Evolutionary conservation across 2,888 invertebrate species (phyloP), one percentile per base, ranked within the genome.

Genomic region (Podabrus alpinus): DNA sequence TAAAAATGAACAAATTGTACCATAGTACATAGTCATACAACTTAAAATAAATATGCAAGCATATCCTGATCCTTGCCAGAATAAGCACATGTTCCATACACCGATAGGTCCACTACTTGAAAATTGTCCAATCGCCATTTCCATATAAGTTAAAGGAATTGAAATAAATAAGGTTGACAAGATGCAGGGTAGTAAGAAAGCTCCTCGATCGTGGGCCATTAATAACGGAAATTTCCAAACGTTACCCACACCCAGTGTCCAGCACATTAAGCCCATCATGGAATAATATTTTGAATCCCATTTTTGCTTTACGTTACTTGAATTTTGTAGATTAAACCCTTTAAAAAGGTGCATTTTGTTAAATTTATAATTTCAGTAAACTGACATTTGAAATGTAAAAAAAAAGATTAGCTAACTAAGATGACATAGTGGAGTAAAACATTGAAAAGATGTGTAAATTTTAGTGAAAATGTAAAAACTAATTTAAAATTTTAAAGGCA

Each of bases 41-140:
- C 66, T 0, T 21, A 78, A 75, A 15, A 59, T 67, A 15, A 75
- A 29, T 11, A 77, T 62, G 10, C 66, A 66, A 19, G 73, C 59
- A 59, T 68, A 69, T 2, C 78, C 78, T 10, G 73, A 21, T 25
- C 78, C 78, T 24, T 71, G 70, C 59, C 76, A 67, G 15, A 75
- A 29, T 1, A 74, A 74, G 24, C 77, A 78, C 70, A 78, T 71
- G n/a, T 78, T 70, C 78, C 78, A 78, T 9, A 75, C 29, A 21
- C n/a, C 60, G 10, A 77, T 68, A 1, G 71, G 67, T 10, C 73
- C 75, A n/a, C 69, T 69, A 24, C 64, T 68, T 4, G 78, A 78
- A 19, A 73, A 78, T 21, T 78, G 78, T 11, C 77, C 78, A 10
- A 77, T 16, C 9, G 73, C 73, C 21, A 78, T 24, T 71, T 78